Conservation (phyloP, 2,888 invertebrate species). For the Xanthia icteritia region DNA sequence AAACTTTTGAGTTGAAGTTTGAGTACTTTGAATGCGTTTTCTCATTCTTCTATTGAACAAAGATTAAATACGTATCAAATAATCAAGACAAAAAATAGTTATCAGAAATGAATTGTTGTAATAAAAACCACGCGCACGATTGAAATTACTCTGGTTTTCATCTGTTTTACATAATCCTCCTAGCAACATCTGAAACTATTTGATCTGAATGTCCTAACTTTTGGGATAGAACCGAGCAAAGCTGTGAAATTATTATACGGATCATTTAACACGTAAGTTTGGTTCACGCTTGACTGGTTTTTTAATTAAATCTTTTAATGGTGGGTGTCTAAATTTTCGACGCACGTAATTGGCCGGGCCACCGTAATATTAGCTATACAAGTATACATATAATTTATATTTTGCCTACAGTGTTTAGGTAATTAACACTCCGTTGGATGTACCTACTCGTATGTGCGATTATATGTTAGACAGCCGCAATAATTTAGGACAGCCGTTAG, state of each 20-base stretch:
- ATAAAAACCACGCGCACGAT: not conserved
- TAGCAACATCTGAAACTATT: constrained; percentile 20
- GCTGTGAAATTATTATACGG: constrained; percentile 42
- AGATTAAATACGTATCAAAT: not conserved
- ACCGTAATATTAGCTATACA: constrained; percentile 34
- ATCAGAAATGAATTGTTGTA: not conserved
- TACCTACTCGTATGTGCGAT: constrained; percentile 47
- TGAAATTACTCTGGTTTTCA: constrained; percentile 18
- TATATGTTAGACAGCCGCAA: constrained; percentile 43
- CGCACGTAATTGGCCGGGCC: constrained; percentile 43
- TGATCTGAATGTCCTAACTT: constrained; percentile 14
- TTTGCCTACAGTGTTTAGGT: constrained; percentile 49
- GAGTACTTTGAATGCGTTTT: constrained; percentile 18
- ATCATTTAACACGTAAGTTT: constrained; percentile 50
- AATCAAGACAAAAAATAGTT: not conserved
- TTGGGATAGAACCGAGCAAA: constrained; percentile 21
- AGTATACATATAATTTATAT: constrained; percentile 45
- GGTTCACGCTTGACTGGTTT: constrained; percentile 43
- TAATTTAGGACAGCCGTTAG: constrained; percentile 65
- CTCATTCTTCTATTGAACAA: not conserved
- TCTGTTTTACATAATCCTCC: constrained; percentile 6
- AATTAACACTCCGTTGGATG: constrained; percentile 56
- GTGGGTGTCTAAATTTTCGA: constrained; percentile 39
- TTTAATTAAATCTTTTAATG: constrained; percentile 56
- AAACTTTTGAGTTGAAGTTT: constrained; percentile 43